Percentiles rank a stretch among this genome's conserved stretches.
phyloP scores from a whole-genome alignment of 37 sponge, comb jelly and placozoan genomes.

The Halichondria panicea region DNA sequence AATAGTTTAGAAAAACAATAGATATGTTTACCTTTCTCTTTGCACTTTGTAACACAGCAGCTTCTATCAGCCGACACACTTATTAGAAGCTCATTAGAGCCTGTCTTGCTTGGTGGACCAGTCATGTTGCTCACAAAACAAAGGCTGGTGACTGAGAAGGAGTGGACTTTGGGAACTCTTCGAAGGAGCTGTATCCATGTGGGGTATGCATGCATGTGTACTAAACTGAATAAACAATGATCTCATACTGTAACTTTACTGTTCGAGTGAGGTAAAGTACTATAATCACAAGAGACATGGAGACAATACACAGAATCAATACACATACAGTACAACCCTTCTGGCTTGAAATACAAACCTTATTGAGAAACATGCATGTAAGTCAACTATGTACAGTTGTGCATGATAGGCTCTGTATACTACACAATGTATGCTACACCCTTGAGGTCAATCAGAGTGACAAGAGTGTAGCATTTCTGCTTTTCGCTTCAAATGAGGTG shows the following conservation, averaged over 20 bases:
- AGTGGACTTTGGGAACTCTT: constrained; percentile 20
- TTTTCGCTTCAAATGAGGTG: too few relatives aligned
- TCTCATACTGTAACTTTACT: too few relatives aligned
- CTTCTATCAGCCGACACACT: constrained; percentile 61
- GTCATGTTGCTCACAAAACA: constrained; percentile 5
- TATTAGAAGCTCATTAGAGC: constrained; percentile 8
- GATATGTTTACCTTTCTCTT: too few relatives aligned
- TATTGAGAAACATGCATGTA: neutral
- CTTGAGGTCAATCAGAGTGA: too few relatives aligned
- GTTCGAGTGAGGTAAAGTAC: too few relatives aligned
- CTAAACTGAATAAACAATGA: too few relatives aligned
- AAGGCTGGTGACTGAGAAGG: constrained; percentile 42
- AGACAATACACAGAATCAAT: neutral
- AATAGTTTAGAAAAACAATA: too few relatives aligned
- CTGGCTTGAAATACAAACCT: neutral
- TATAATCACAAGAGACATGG: too few relatives aligned
- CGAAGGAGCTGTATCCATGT: constrained; percentile 27
- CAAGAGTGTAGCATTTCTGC: too few relatives aligned
- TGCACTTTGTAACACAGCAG: constrained; percentile 29
- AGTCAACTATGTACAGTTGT: too few relatives aligned
- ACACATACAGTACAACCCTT: neutral
- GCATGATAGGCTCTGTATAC: too few relatives aligned
- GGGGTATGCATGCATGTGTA: neutral
- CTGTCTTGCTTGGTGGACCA: neutral
- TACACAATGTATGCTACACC: too few relatives aligned